These are phyloP conservation scores for Coracias cyanogaster DNA, from an alignment of 2,797 vertebrate species.

Conservation along the genomic window DNA sequence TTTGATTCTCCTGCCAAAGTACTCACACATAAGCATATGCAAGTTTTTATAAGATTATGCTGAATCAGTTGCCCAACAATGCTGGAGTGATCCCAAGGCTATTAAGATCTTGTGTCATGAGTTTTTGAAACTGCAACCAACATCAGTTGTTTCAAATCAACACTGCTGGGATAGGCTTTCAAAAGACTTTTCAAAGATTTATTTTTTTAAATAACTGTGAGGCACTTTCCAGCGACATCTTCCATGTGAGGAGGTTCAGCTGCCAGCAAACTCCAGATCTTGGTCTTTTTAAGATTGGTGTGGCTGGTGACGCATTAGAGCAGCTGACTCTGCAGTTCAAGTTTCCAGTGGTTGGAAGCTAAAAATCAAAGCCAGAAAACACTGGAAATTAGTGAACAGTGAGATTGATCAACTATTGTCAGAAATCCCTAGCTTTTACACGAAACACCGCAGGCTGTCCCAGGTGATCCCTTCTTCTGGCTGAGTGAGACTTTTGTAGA, in stretches of 20 bases:
- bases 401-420: neutral
- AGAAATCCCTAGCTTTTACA: neutral
- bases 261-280: neutral
- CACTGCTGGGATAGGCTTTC: neutral
- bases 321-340: neutral
- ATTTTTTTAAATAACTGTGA: neutral
- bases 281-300: neutral
- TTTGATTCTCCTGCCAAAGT: neutral
- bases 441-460: neutral
- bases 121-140: neutral
- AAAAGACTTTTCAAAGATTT: neutral
- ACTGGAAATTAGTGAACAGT: neutral
- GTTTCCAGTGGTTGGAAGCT: neutral
- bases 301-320: neutral
- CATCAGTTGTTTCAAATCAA: constrained; percentile 8
- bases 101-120: neutral
- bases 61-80: constrained; percentile 17
- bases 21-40: neutral
- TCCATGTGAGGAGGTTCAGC: neutral
- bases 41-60: neutral
- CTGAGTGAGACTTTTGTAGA: neutral
- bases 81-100: constrained; percentile 20
- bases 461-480: neutral
- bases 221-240: neutral
- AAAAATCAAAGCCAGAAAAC: neutral